phyloP scores from a whole-genome alignment of 2,113 vertebrate genomes.

The Phyllopteryx taeniolatus region DNA sequence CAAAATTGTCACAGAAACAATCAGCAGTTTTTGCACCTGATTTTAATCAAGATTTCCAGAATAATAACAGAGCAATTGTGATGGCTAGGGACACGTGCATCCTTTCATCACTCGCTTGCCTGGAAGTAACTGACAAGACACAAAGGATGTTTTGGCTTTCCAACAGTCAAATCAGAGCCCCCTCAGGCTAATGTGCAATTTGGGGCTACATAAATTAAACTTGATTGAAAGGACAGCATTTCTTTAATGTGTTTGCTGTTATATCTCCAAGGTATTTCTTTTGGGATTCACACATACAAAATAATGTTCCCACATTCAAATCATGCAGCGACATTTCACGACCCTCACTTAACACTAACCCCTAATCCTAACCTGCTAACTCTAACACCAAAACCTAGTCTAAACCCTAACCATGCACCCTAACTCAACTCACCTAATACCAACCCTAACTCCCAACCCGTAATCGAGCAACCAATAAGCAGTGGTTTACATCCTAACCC shows the following conservation, averaged over 20 bases:
- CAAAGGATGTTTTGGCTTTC: not conserved
- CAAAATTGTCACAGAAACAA: not conserved
- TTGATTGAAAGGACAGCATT: not conserved
- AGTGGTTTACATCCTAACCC: too few species aligned
- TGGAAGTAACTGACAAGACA: not conserved
- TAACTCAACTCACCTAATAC: too few species aligned
- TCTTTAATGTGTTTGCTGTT: not conserved
- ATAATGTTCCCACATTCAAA: too few species aligned
- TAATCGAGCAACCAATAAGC: too few species aligned
- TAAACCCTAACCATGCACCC: too few species aligned
- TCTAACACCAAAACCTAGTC: too few species aligned
- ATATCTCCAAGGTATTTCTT: not conserved
- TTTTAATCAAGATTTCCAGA: not conserved
- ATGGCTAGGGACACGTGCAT: not conserved
- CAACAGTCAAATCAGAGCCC: slow-evolving; percentile 1
- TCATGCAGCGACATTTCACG: too few species aligned
- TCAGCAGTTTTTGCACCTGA: not conserved
- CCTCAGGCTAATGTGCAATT: not conserved
- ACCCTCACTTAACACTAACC: too few species aligned
- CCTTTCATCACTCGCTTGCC: not conserved
- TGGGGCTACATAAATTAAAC: not conserved
- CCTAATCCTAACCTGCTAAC: too few species aligned
- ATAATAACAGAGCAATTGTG: not conserved
- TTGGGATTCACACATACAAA: too few species aligned
- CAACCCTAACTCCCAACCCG: too few species aligned